Evolutionary conservation across 2,888 invertebrate genomes (phyloP).

Genomic region (Drosophila ustulata): DNA sequence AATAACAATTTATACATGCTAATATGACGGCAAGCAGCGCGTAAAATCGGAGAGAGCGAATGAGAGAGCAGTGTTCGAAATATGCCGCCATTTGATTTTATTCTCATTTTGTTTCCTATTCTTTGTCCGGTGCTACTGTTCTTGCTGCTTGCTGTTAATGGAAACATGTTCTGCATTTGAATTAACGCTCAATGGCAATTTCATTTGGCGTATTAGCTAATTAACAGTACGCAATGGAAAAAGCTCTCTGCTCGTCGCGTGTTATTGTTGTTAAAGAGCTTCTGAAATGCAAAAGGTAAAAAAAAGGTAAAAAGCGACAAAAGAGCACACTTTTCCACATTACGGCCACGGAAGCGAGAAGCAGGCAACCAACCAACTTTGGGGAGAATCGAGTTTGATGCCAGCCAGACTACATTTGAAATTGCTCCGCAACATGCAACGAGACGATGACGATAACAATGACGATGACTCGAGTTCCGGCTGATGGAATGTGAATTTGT

Average conservation of each 20-base stretch:
- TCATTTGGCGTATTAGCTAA: conserved; percentile 61
- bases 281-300: conserved; percentile 19
- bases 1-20: conserved; percentile 60
- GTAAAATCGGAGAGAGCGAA: conserved; percentile 15
- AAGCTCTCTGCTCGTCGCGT: conserved; percentile 30
- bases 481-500: conserved; percentile 13
- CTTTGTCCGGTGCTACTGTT: conserved; percentile 24
- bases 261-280: conserved; percentile 26
- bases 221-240: conserved; percentile 55
- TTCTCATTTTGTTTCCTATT: conserved; percentile 29
- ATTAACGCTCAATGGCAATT: conserved; percentile 72
- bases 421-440: conserved; percentile 70
- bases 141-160: conserved; percentile 46
- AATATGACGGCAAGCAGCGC: conserved; percentile 32
- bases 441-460: conserved; percentile 23
- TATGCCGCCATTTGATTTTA: conserved; percentile 44
- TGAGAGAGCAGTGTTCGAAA: conserved; percentile 19
- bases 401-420: conserved; percentile 53
- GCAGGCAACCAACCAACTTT: conserved; percentile 3
- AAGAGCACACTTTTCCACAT: conserved; percentile 47
- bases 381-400: conserved; percentile 18
- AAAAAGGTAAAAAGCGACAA: conserved; percentile 36
- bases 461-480: conserved; percentile 16
- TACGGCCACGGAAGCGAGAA: conserved; percentile 22
- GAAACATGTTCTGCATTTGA: conserved; percentile 71